Base-by-base conservation (phyloP, 2,113 vertebrate species). In the Diphyllodes magnificus region DNA sequence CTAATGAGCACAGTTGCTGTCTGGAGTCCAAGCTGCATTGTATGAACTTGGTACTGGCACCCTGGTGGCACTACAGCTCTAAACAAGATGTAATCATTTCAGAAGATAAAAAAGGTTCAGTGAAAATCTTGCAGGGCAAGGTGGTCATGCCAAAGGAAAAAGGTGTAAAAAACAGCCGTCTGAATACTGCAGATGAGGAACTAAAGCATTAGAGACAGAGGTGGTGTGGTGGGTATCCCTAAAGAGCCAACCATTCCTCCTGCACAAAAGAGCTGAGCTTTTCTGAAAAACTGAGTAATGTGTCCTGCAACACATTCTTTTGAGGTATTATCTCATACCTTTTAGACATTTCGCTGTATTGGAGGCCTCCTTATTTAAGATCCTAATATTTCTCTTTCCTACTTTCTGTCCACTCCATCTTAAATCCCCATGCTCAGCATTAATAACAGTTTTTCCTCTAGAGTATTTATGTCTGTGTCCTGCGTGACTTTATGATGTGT, bases 331-430 rank as follows among this genome's bases (percentile, higher is more conserved):
- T 17, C n/a, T 78, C 47, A 40, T 21, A 49, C 5, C 30, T 22
- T 69, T 69, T 16, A 82, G 61, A 82, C 10, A 63, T 66, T 82
- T 71, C 33, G 50, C 11, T 28, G 18, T 53, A 27, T 64, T 57
- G 24, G n/a, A 89, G 39, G 10, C n/a, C 68, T 86, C 24, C 70
- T 80, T 60, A 68, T 44, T 91, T 90, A 77, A 81, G 11, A 86
- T 28, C 28, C 72, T 63, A 83, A 30, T n/a, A 13, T 80, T 88
- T 85, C 7, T 79, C 25, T 61, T 66, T 88, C 24, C 11, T 47
- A 13, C 35, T 82, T 93, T 64, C 39, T 92, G 88, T 83, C 51
- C 56, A 53, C 14, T 78, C 22, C 50, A 56, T 65, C 71, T 59
- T 70, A 91, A 80, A 90, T 47, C n/a, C 33, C 42, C 24, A 44